Evolutionary conservation across 2,797 vertebrate genomes (phyloP).

Genomic region (Cetoscarus ocellatus): DNA sequence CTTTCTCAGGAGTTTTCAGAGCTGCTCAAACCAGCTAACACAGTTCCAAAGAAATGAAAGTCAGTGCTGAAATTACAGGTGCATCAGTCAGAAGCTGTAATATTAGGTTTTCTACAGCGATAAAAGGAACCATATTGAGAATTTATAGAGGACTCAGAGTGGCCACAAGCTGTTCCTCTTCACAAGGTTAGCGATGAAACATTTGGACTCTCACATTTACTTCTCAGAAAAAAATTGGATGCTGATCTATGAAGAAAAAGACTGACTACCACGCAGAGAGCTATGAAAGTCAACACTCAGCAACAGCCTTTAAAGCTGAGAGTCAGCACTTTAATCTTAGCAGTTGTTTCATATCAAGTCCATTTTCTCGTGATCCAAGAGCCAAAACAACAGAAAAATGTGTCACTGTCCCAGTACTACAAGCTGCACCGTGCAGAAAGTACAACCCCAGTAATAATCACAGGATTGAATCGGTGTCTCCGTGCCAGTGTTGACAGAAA

Average conservation of each 20-base stretch:
- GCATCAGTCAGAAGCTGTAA: slow-evolving; percentile 14
- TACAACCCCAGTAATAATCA: slow-evolving; percentile 46
- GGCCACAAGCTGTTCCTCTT: slow-evolving; percentile 13
- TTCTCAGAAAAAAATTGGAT: slow-evolving; percentile 1
- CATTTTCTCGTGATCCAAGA: slow-evolving; percentile 22
- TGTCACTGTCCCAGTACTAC: slow-evolving; percentile 27
- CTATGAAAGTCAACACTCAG: slow-evolving; percentile 11
- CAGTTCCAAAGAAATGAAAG: slow-evolving; percentile 14
- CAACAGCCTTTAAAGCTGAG: slow-evolving; percentile 7
- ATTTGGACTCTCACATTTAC: neutral
- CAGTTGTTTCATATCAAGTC: slow-evolving; percentile 44
- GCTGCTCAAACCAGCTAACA: slow-evolving; percentile 3
- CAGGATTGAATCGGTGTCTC: slow-evolving; percentile 37
- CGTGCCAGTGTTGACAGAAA: slow-evolving; percentile 35
- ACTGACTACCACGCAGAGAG: neutral
- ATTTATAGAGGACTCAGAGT: slow-evolving; percentile 2
- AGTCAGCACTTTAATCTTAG: slow-evolving; percentile 37
- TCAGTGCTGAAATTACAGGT: slow-evolving; percentile 20
- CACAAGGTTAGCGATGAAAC: slow-evolving; percentile 8
- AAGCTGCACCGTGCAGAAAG: slow-evolving; percentile 29
- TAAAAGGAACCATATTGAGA: slow-evolving; percentile 9
- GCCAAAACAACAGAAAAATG: slow-evolving; percentile 26
- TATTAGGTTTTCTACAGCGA: slow-evolving; percentile 14
- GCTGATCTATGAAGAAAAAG: neutral
- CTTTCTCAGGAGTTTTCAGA: slow-evolving; percentile 30